phyloP scores from a whole-genome alignment of 2,113 vertebrate species.

The Lucifuga dentata region DNA sequence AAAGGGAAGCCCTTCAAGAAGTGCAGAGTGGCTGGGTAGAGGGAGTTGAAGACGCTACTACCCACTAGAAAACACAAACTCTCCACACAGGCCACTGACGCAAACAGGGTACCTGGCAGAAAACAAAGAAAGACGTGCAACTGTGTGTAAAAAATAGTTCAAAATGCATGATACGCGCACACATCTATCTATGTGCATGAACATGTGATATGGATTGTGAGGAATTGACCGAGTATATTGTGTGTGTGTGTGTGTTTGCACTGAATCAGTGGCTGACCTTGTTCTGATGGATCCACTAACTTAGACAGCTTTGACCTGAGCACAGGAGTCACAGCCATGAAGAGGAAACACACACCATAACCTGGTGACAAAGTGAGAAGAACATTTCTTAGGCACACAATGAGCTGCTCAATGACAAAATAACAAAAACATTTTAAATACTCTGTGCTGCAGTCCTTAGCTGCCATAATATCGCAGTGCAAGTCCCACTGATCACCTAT shows the following conservation, averaged over 20 bases:
- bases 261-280: constrained; percentile 82
- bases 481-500: no score
- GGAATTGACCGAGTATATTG: no score
- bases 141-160: no score
- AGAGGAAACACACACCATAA: constrained; percentile 90
- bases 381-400: neutral
- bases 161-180: no score
- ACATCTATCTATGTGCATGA: no score
- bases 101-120: constrained; percentile 90
- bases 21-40: constrained; percentile 90
- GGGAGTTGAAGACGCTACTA: constrained; percentile 88
- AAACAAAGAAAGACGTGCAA: neutral
- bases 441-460: no score
- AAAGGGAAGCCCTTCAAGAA: constrained; percentile 96
- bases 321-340: constrained; percentile 88
- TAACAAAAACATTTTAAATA: no score
- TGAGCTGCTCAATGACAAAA: rapidly evolving
- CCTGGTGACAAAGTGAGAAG: constrained; percentile 73
- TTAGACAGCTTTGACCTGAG: constrained; percentile 94
- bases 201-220: no score
- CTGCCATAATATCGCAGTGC: no score
- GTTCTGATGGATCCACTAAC: constrained; percentile 87
- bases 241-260: neutral
- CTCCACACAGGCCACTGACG: constrained; percentile 90
- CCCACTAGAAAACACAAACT: constrained; percentile 86